Conservation (phyloP, 1,140 invertebrate genomes). For the Drosophila rhopaloa region DNA sequence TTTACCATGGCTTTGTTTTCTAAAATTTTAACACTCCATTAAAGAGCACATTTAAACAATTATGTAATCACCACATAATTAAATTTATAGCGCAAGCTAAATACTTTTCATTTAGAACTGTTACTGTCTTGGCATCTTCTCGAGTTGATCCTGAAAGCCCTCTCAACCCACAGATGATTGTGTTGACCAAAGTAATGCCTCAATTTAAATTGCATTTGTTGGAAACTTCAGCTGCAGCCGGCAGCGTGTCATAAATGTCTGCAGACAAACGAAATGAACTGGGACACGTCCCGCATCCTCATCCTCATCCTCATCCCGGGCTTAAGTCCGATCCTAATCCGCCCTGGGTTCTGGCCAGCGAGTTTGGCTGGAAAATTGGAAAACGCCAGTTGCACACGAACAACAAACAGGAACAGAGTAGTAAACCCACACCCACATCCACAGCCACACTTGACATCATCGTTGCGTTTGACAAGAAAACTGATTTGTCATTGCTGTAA, state of each 20-base stretch:
- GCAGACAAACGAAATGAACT: conserved; percentile 54
- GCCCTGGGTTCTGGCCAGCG: conserved; percentile 22
- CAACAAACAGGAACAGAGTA: not conserved
- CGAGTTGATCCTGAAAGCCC: not conserved
- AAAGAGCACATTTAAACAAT: no score
- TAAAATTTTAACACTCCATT: no score
- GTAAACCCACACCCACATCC: no score
- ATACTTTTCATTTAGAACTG: not conserved
- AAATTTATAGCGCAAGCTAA: not conserved
- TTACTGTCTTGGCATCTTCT: not conserved
- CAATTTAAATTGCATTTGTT: conserved; percentile 53
- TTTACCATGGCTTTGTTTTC: no score
- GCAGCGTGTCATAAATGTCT: conserved; percentile 53
- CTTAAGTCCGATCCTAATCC: conserved; percentile 43
- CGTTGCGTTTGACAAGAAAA: conserved; percentile 77
- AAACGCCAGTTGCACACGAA: conserved; percentile 57
- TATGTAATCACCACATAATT: not conserved
- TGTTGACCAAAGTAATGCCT: conserved; percentile 50
- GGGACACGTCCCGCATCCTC: conserved; percentile 63
- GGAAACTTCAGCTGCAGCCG: conserved; percentile 41
- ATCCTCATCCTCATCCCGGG: conserved; percentile 33
- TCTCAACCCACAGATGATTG: conserved; percentile 26
- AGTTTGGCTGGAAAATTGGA: conserved; percentile 67
- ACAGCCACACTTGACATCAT: conserved; percentile 64
- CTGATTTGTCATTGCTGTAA: conserved; percentile 78